phyloP scores from a whole-genome alignment of 2,797 vertebrate genomes.

The Ctenosaura bakeri region DNA sequence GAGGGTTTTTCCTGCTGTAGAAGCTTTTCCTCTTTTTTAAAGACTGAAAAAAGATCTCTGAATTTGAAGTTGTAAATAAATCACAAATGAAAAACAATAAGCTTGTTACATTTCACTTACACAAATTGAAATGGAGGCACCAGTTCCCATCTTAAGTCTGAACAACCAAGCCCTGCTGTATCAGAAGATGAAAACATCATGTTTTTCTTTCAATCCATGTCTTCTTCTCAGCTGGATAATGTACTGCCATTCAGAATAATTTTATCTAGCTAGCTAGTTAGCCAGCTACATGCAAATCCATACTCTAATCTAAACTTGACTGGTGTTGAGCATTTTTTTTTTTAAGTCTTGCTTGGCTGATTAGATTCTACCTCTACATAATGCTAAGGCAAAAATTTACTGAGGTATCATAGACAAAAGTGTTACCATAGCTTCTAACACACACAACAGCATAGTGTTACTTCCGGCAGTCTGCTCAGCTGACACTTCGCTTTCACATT shows the following conservation, averaged over 20 bases:
- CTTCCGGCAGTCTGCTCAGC: constrained; percentile 15
- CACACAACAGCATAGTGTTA: constrained; percentile 42
- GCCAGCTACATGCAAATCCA: not conserved
- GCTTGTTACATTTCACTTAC: constrained; percentile 78
- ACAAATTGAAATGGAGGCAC: constrained; percentile 83
- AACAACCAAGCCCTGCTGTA: not conserved
- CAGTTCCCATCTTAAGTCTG: constrained; percentile 75
- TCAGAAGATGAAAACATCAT: constrained; percentile 9
- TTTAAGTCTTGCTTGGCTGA: not conserved
- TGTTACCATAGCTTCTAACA: constrained; percentile 67
- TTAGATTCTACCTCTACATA: not conserved
- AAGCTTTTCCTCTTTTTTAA: not conserved
- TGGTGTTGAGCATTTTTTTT: not conserved
- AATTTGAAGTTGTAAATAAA: not conserved
- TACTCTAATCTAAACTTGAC: constrained; percentile 7
- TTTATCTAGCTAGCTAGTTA: accelerated
- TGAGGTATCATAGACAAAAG: constrained; percentile 35
- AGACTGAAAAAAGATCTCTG: not conserved
- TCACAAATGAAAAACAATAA: constrained; percentile 18
- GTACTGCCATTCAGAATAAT: not conserved
- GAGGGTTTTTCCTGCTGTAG: not conserved
- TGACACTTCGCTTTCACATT: constrained; percentile 9
- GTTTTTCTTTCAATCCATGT: constrained; percentile 9
- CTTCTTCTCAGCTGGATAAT: constrained; percentile 4
- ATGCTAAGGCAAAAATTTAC: not conserved